phyloP scores from a whole-genome alignment of 1,140 invertebrate genomes.

The Pseudomyrmex gracilis region DNA sequence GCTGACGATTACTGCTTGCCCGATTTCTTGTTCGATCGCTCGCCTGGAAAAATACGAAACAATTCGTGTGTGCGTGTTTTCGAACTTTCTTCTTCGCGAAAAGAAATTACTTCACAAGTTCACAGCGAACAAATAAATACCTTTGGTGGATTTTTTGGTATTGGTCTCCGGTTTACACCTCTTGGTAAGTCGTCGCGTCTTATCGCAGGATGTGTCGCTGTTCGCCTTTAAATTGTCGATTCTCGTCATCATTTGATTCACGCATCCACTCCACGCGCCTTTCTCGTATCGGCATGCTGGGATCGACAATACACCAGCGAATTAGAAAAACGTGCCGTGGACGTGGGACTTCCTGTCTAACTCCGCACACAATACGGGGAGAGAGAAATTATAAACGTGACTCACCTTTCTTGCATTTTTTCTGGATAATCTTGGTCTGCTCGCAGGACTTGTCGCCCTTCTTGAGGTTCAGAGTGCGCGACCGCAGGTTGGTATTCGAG shows the following conservation, averaged over 20 bases:
- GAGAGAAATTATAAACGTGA: not conserved
- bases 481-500: conserved; percentile 91
- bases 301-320: conserved; percentile 25
- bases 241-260: conserved; percentile 89
- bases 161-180: conserved; percentile 90
- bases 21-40: conserved; percentile 80
- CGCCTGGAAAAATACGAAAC: conserved; percentile 71
- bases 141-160: conserved; percentile 87
- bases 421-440: conserved; percentile 93
- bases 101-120: not conserved
- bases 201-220: conserved; percentile 90
- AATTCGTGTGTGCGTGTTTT: not conserved
- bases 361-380: too few species aligned
- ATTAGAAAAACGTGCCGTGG: conserved; percentile 3
- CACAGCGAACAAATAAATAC: conserved; percentile 56
- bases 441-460: conserved; percentile 93
- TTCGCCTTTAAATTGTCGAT: conserved; percentile 91
- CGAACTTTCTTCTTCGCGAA: too few species aligned
- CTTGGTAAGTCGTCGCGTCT: conserved; percentile 89
- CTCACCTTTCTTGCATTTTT: conserved; percentile 96
- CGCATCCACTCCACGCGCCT: conserved; percentile 90
- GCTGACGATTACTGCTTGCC: conserved; percentile 73
- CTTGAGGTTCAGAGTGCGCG: conserved; percentile 92
- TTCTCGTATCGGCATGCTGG: conserved; percentile 92
- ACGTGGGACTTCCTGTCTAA: too few species aligned